Evolutionary conservation across 2,888 invertebrate genomes (phyloP), one percentile per base, ranked within the genome.

Genomic region (Brassicogethes aeneus): DNA sequence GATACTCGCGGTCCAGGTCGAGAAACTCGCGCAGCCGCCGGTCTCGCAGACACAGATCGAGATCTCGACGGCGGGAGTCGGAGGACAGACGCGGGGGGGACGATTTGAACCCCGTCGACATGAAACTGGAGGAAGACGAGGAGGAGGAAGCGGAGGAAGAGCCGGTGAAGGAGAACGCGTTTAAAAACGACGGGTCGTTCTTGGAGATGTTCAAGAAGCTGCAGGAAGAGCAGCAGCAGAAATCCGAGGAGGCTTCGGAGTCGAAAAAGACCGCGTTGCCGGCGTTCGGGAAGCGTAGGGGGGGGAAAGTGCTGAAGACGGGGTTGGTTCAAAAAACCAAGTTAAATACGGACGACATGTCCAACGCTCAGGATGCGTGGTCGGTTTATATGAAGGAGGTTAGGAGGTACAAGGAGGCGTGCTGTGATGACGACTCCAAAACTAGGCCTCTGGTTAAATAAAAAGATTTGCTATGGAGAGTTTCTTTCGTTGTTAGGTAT

Each of bases 321-420:
- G 92, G 92, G 31, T 73, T 91, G 64, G 92, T 93, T 31, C 87
- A 90, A 57, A 93, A 93, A 64, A 77, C 80, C 35, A 85, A 84
- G 62, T 75, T 77, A 15, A 70, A 71, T 13, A 76, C 74, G 39
- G 80, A 81, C 54, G 78, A 77, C 52, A 73, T 73, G 1, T 74
- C 70, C 1, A 79, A 79, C 51, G 73, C 76, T 14, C 87, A 85
- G 61, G 92, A 93, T 68, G 90, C 92, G 10, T 93, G 93, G 93
- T 85, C 91, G 0, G 76, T 90, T 16, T 94, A 94, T 63, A 82
- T 93, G 81, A 87, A 87, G 45, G 94, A 93, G 75, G 93, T 94
- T 13, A 85, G 89, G 61, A 86, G 87, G 61, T 94, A 93, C 64
- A 84, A 90, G 61, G 90, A 90, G 65, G 85, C 89, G 39, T 89